Percentiles rank a stretch among this genome's conserved stretches.
Evolutionary conservation across 2,888 invertebrate species (phyloP).

Genomic region (Apocheima hispidaria): DNA sequence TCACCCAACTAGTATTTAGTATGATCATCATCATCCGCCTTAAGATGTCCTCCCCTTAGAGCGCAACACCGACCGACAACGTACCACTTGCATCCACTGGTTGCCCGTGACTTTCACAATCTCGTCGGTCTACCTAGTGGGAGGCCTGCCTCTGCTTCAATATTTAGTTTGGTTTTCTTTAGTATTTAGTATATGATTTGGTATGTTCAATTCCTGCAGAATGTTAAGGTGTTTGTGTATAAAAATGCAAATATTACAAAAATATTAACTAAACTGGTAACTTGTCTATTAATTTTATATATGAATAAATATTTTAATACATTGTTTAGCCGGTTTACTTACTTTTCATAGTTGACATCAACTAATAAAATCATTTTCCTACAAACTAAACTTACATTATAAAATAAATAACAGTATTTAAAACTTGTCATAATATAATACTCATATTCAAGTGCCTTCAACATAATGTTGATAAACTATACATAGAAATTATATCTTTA

Average conservation of each 20-base stretch:
- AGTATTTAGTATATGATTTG: background rate
- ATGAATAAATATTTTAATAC: constrained; percentile 17
- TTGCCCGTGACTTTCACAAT: too few species aligned
- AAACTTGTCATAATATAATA: constrained; percentile 66
- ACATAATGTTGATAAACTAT: constrained; percentile 30
- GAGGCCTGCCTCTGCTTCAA: too few species aligned
- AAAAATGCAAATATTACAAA: constrained; percentile 49
- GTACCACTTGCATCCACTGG: too few species aligned
- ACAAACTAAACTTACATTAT: constrained; percentile 62
- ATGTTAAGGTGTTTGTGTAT: constrained; percentile 20
- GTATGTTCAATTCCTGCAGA: constrained; percentile 7
- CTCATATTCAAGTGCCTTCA: constrained; percentile 38
- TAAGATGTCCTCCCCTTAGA: too few species aligned
- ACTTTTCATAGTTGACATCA: constrained; percentile 11
- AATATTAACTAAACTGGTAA: constrained; percentile 52
- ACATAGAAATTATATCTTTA: background rate
- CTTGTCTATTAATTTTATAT: constrained; percentile 46
- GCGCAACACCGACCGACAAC: too few species aligned
- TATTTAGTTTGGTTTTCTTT: too few species aligned
- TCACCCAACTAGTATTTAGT: too few species aligned
- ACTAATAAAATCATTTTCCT: constrained; percentile 31
- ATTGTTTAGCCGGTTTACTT: constrained; percentile 23
- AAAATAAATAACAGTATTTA: constrained; percentile 82
- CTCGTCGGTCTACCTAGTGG: too few species aligned
- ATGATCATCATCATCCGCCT: too few species aligned